A percentile compares a stretch with the other conserved stretches of the same genome.
These are phyloP conservation scores for Timandra comae DNA, from an alignment of 2,888 invertebrate species.

Conservation along the genomic window DNA sequence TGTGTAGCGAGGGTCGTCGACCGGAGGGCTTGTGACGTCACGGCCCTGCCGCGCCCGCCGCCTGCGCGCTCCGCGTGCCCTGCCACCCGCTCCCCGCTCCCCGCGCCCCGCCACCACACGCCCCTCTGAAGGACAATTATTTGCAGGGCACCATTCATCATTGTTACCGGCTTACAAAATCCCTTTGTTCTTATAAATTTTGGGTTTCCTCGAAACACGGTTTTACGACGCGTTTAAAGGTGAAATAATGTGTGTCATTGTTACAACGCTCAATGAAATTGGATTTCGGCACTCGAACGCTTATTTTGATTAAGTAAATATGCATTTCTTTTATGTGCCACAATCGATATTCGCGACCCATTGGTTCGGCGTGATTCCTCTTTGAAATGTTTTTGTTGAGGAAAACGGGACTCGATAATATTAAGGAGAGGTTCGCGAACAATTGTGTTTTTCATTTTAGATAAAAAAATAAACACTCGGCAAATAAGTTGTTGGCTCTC, in stretches of 20 bases:
- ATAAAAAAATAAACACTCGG: too few relatives aligned
- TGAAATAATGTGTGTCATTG: conserved; percentile 14
- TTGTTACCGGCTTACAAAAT: conserved; percentile 36
- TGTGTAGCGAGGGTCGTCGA: conserved; percentile 46
- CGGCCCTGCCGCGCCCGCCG: conserved; percentile 47
- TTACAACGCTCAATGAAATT: conserved; percentile 1
- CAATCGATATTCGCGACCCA: too few relatives aligned
- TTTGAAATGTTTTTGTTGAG: too few relatives aligned
- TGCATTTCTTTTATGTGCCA: too few relatives aligned
- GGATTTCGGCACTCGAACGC: too few relatives aligned
- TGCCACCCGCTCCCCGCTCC: conserved; percentile 20
- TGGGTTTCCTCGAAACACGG: conserved; percentile 12
- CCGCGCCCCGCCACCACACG: conserved; percentile 18
- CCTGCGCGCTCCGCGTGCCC: conserved; percentile 18
- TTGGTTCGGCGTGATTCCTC: too few relatives aligned
- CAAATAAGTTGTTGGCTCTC: too few relatives aligned
- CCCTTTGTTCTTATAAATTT: conserved; percentile 34
- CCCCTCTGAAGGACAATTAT: conserved; percentile 53
- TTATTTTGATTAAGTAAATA: too few relatives aligned
- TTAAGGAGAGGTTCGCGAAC: too few relatives aligned
- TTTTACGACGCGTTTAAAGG: conserved; percentile 11
- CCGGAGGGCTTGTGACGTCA: conserved; percentile 63
- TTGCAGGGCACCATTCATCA: conserved; percentile 65
- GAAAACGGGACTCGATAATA: too few relatives aligned
- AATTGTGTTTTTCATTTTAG: too few relatives aligned